Percentiles rank a stretch among this genome's conserved stretches.
phyloP scores from a whole-genome alignment of 2,888 invertebrate species.

The Leptarthrus brevirostris region DNA sequence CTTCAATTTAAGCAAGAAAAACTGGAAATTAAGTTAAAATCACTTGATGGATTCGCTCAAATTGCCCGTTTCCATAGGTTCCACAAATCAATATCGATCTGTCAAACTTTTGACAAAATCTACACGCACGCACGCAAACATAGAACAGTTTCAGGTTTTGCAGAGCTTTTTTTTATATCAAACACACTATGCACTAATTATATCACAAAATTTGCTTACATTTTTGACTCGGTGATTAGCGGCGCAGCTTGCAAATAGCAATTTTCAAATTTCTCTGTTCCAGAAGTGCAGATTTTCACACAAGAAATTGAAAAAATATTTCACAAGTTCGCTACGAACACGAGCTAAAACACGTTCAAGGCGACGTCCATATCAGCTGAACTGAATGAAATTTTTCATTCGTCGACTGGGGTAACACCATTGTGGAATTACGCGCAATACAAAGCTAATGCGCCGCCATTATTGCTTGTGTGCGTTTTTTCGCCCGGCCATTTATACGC shows the following conservation, averaged over 20 bases:
- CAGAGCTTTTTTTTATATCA: constrained; percentile 7
- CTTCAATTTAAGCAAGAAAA: background rate
- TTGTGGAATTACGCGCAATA: constrained; percentile 8
- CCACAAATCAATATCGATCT: background rate
- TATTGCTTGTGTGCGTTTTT: background rate
- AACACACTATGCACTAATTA: background rate
- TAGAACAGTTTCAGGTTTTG: too few species aligned
- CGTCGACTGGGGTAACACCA: background rate
- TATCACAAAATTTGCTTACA: background rate
- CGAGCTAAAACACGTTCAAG: constrained; percentile 29
- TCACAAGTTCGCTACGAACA: constrained; percentile 36
- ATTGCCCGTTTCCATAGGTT: too few species aligned
- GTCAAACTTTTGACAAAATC: background rate
- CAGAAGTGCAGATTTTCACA: background rate
- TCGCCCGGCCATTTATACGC: background rate
- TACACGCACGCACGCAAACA: background rate
- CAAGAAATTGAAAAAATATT: constrained; percentile 11
- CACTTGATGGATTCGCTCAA: too few species aligned
- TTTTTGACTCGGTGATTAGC: background rate
- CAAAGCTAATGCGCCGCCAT: background rate
- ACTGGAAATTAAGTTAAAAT: background rate
- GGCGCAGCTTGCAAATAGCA: background rate
- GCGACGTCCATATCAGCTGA: constrained; percentile 16
- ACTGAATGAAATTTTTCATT: background rate
- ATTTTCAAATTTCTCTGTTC: constrained; percentile 5